Evolutionary conservation across 1,140 invertebrate species (phyloP).

Genomic region (Caenorhabditis briggsae): DNA sequence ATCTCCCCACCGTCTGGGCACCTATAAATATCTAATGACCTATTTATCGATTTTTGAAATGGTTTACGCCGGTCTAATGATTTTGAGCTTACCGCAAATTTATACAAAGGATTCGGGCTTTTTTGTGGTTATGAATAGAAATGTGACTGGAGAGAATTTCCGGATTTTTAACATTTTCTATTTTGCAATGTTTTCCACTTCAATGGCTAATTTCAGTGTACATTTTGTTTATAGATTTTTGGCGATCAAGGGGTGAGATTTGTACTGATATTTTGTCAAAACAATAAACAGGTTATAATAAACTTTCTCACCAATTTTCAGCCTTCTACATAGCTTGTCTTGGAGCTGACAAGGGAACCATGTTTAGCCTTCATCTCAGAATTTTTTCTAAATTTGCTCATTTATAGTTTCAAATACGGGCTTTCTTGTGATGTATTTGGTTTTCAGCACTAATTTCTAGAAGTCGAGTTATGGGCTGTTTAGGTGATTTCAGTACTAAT

Average conservation of each 20-base stretch:
- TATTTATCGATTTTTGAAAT: neutral
- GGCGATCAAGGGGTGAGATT: neutral
- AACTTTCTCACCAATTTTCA: too few species aligned
- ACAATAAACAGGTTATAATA: too few species aligned
- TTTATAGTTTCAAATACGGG: too few species aligned
- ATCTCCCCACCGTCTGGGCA: neutral
- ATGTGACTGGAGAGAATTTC: neutral
- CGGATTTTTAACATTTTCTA: neutral
- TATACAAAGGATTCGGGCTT: neutral
- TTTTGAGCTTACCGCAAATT: neutral
- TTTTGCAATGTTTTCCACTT: neutral
- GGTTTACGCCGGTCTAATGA: neutral
- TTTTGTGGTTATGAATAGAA: neutral
- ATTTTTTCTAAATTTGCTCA: too few species aligned
- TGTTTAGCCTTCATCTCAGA: too few species aligned
- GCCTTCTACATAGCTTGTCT: too few species aligned
- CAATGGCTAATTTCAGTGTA: neutral
- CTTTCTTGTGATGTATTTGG: too few species aligned
- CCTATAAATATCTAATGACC: slow-evolving; percentile 1
- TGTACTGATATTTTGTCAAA: neutral
- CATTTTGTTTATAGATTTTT: slow-evolving; percentile 4
- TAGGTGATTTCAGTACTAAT: too few species aligned
- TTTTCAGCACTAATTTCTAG: too few species aligned
- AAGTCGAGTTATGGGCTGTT: too few species aligned
- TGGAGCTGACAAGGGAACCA: too few species aligned